These are phyloP conservation scores for Tipula vernalis DNA, from an alignment of 2,888 invertebrate species.

Conservation along the genomic window DNA sequence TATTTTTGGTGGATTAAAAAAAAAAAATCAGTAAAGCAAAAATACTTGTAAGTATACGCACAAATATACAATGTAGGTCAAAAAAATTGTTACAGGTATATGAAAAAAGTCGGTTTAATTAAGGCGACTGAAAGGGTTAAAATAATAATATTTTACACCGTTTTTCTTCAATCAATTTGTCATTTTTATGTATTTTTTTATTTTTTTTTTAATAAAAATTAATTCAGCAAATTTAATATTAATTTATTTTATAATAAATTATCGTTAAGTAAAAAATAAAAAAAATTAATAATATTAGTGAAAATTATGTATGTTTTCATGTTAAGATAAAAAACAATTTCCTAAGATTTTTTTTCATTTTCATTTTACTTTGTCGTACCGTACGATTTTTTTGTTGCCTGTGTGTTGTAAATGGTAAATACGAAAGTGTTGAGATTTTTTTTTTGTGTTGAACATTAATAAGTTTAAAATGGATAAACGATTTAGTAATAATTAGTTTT, in stretches of 20 bases:
- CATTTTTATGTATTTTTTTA: not conserved
- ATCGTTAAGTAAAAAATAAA: not conserved
- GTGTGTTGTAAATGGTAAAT: not conserved
- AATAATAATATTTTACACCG: not conserved
- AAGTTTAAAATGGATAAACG: not conserved
- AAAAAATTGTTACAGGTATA: not conserved
- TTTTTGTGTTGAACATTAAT: not conserved
- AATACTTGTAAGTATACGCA: not conserved
- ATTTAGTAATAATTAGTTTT: conserved; percentile 4
- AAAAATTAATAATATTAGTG: not conserved
- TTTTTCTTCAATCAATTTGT: not conserved
- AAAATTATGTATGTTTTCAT: conserved; percentile 4
- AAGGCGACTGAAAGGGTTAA: not conserved
- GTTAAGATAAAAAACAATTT: not conserved
- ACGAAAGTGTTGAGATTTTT: not conserved
- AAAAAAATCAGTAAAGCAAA: not conserved
- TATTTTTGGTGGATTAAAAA: not conserved
- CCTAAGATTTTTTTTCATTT: not conserved
- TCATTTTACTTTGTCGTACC: not conserved
- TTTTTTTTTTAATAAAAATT: not conserved
- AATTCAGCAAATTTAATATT: not conserved
- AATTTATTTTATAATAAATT: not conserved
- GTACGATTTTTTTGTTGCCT: not conserved
- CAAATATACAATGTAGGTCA: not conserved
- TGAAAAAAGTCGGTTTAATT: not conserved